Conservation (phyloP, 2,113 vertebrate species). For the Clarias magur region DNA sequence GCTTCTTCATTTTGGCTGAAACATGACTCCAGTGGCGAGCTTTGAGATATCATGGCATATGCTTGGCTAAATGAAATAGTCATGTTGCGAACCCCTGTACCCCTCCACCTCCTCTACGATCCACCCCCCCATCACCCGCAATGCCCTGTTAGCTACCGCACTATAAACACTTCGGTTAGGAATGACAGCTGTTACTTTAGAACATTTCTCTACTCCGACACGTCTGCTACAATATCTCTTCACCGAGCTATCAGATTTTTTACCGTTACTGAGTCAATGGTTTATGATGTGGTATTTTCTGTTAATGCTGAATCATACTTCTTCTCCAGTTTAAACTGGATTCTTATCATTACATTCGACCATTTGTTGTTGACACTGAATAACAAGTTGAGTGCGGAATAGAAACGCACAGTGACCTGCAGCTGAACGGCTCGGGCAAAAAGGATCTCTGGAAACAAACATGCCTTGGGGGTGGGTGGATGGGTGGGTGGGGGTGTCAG, state of each 20-base stretch:
- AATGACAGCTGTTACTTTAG: constrained; percentile 54
- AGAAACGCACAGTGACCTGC: neutral
- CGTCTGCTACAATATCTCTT: neutral
- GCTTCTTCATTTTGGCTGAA: constrained; percentile 25
- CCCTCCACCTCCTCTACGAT: no score
- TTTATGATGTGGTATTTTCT: neutral
- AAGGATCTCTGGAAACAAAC: constrained; percentile 34
- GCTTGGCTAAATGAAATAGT: constrained; percentile 42
- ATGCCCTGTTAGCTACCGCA: constrained; percentile 43
- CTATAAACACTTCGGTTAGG: constrained; percentile 54
- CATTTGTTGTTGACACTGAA: neutral
- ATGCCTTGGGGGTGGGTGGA: neutral
- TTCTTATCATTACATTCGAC: neutral
- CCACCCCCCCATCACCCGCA: neutral
- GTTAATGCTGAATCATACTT: neutral
- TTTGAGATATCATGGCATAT: constrained; percentile 30
- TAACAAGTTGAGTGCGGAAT: neutral
- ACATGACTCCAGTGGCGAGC: constrained; percentile 22
- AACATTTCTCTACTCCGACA: constrained; percentile 25
- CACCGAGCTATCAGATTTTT: neutral
- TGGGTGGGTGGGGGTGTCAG: constrained; percentile 1
- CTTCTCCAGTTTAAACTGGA: neutral
- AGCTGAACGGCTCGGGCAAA: neutral
- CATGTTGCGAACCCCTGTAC: neutral
- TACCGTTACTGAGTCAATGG: neutral